phyloP scores from a whole-genome alignment of 2,797 vertebrate genomes.

The Rhinogobio ventralis region DNA sequence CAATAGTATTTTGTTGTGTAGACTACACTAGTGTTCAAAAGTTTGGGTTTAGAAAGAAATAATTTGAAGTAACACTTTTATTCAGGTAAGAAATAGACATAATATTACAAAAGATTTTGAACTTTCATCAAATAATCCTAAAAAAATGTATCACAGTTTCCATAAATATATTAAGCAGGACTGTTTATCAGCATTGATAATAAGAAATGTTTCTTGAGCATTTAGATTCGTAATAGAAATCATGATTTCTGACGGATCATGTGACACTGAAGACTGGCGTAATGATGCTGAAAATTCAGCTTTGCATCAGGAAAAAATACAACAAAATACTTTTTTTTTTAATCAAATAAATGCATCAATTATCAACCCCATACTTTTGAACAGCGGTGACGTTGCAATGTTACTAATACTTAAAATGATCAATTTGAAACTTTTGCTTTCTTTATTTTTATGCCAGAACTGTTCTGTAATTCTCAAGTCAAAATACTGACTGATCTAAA shows the following conservation, averaged over 20 bases:
- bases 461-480: background rate
- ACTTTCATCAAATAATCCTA: background rate
- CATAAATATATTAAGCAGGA: background rate
- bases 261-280: background rate
- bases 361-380: too few species aligned
- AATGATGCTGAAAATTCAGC: background rate
- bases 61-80: background rate
- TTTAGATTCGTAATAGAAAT: too few species aligned
- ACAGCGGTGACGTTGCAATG: too few species aligned
- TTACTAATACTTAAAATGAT: background rate
- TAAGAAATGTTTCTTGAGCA: background rate
- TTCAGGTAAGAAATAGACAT: background rate
- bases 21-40: too few species aligned
- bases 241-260: background rate
- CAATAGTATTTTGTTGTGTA: background rate
- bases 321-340: too few species aligned
- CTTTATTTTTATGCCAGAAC: background rate
- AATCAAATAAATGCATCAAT: too few species aligned
- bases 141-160: background rate
- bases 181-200: background rate
- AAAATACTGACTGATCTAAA: background rate
- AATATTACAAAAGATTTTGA: too few species aligned
- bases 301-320: too few species aligned
- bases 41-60: background rate
- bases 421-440: background rate